Base-by-base conservation (phyloP, 2,113 vertebrate species). In the Amblyornis subalaris region DNA sequence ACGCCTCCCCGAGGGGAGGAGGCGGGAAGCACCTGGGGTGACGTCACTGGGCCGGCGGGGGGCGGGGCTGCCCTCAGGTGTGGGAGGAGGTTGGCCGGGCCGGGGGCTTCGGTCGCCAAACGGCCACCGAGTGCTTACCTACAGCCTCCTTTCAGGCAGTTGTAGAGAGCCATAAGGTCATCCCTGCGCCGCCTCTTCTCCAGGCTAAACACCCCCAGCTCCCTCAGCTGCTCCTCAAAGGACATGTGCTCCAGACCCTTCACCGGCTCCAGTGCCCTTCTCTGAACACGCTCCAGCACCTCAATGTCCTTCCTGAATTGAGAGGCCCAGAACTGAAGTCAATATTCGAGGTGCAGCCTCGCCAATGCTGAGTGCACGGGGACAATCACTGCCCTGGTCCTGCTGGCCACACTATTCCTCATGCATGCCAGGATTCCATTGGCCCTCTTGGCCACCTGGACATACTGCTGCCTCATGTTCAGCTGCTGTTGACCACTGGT, bases 1-100 rank as follows among this genome's bases (percentile, higher is more conserved):
- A 8, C 95, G 69, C 95, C 95, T 29, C 29, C n/a, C 4, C 36
- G 2, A 13, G 14, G 18, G 14, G 28, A 25, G 76, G 69, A 16
- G 76, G 73, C 1, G 82, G 61, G 11, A 29, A 64, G 76, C 77
- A 95, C 90, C 96, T 94, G 90, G 18, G 33, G 25, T 78, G 61
- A 84, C 65, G 76, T 90, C 83, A 92, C 53, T 8, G 33, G 7
- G 4, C 26, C 6, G 18, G 31, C 1, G 2, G 2, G 29, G 22
- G 28, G 23, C 6, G 44, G 9, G 33, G 10, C 4, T 2, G 17
- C 60, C 0, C 14, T 29, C 62, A 62, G 75, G 91, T 71, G 55
- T 29, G 23, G 29, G 16, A 6, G n/a, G 16, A 38, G 9, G 26
- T 60, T 33, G 35, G 85, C 36, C 1, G 12, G 31, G 22, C 9